Evolutionary conservation across 2,113 vertebrate species (phyloP), one percentile per base, ranked within the genome.

Genomic region (Ammospiza nelsoni): DNA sequence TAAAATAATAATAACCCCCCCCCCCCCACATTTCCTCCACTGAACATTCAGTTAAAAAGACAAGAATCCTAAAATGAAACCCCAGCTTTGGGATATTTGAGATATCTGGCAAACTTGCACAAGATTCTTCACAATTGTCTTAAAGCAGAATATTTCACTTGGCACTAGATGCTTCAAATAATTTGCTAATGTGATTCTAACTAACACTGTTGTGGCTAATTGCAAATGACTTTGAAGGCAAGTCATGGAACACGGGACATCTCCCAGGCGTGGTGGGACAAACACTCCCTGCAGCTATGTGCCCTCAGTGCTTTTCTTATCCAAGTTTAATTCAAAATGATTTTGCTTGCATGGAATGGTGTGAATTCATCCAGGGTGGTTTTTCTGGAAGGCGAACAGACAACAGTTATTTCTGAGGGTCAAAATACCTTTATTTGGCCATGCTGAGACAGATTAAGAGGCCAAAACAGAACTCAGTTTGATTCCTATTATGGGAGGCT

Each of bases 401-500:
- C 88, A 49, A 61, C 57, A 20, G 54, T 87, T 90, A 83, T 71
- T 94, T 94, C 87, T 52, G 57, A 95, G 75, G 94, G 96, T 90
- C 68, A 87, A 90, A 75, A 96, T 95, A 96, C 94, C 95, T 96
- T 96, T 96, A 96, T 97, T 97, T 97, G 95, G 95, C 95, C 90
- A 93, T 94, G 88, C 44, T 87, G 66, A 89, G 61, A 80, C 73
- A 95, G 73, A 96, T 87, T 77, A 90, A 75, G 80, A 95, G 83
- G 90, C 88, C 88, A 94, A 96, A 97, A 90, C 93, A 95, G 69
- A 96, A 51, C 92, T 90, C 80, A 18, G 65, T 83, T 94, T 94
- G 69, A 94, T 93, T 93, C 96, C 96, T 96, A 94, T 96, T 96
- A 95, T 93, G 94, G 94, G 83, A 94, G 94, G 73, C 52, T 96